Evolutionary conservation across 2,888 invertebrate genomes (phyloP).

Genomic region (Stenolophus ochropezus): DNA sequence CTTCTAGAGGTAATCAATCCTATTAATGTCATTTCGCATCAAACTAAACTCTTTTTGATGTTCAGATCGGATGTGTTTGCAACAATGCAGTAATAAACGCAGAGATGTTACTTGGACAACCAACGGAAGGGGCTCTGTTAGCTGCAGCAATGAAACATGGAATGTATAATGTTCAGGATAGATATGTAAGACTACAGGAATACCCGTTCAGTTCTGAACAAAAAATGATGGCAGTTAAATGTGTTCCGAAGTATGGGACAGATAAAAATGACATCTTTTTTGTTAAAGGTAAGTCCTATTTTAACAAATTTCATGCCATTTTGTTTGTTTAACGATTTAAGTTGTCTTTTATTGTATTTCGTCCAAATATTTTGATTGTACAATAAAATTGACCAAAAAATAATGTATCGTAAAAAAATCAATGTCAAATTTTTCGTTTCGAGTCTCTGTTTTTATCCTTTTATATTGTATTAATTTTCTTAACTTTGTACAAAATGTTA

Average conservation of each 20-base stretch:
- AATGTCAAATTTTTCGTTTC: too few relatives aligned
- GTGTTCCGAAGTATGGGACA: slow-evolving; percentile 86
- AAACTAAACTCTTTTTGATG: slow-evolving; percentile 56
- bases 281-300: slow-evolving; percentile 79
- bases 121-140: slow-evolving; percentile 97
- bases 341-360: too few relatives aligned
- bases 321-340: too few relatives aligned
- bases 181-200: slow-evolving; percentile 91
- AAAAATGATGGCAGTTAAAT: slow-evolving; percentile 99
- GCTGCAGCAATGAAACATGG: slow-evolving; percentile 95
- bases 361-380: too few relatives aligned
- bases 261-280: slow-evolving; percentile 88
- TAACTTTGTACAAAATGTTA: too few relatives aligned
- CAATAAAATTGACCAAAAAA: too few relatives aligned
- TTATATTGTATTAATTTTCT: too few relatives aligned
- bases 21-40: not conserved
- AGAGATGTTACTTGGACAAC: slow-evolving; percentile 92
- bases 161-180: slow-evolving; percentile 86
- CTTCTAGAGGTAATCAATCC: slow-evolving; percentile 83
- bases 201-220: slow-evolving; percentile 98
- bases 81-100: slow-evolving; percentile 95
- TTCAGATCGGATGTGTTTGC: slow-evolving; percentile 91
- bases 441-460: too few relatives aligned
- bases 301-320: too few relatives aligned
- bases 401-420: too few relatives aligned